Evolutionary conservation across 53 echinoderm and acorn worm species (phyloP).

Genomic region (Holothuria leucospilota): DNA sequence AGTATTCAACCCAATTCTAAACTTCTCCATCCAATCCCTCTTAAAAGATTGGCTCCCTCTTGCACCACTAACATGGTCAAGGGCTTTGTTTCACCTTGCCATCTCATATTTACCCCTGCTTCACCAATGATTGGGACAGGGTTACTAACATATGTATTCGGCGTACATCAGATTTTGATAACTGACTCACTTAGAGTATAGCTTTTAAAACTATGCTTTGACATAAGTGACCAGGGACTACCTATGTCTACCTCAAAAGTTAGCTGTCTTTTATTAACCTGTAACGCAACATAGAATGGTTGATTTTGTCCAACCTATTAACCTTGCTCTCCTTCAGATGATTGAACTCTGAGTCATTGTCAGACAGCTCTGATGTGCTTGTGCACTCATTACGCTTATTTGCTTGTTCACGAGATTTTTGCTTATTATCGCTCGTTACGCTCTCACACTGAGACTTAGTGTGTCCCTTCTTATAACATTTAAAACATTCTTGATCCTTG

Average conservation of each 20-base stretch:
- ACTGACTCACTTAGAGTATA: neutral
- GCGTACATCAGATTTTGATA: neutral
- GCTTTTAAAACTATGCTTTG: constrained; percentile 4
- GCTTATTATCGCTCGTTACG: neutral
- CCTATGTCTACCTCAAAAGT: constrained; percentile 57
- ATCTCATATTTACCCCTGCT: constrained; percentile 30
- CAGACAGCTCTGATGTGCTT: neutral
- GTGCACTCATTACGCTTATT: neutral
- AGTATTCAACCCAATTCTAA: neutral
- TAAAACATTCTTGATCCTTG: neutral
- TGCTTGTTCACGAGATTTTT: neutral
- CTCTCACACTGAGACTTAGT: constrained; percentile 9
- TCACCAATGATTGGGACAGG: constrained; percentile 47
- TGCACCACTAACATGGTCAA: constrained; percentile 47
- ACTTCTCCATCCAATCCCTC: constrained; percentile 65
- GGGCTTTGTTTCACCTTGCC: constrained; percentile 22
- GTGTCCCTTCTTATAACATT: neutral
- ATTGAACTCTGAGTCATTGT: neutral
- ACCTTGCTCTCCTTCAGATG: neutral
- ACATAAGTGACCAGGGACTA: constrained; percentile 11
- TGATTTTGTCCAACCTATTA: neutral
- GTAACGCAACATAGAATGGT: neutral
- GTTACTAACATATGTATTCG: neutral
- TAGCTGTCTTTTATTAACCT: neutral
- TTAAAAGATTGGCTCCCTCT: constrained; percentile 54